Base-by-base conservation (phyloP, 2,797 vertebrate genomes). In the Enteromius thamalakanensis region DNA sequence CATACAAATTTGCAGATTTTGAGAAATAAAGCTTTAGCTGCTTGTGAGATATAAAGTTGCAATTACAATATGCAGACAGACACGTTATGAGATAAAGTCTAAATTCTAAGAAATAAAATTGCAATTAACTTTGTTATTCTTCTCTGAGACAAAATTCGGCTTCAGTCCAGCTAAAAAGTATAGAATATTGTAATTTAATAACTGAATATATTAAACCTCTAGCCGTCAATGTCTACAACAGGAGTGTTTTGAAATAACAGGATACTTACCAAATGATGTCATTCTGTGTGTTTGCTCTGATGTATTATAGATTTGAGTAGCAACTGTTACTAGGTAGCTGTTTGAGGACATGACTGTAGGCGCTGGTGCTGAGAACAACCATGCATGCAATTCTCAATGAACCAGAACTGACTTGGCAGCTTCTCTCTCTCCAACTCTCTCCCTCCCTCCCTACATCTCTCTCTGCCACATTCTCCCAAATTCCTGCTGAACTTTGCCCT, bases 401-500 rank as follows among this genome's bases (percentile, higher is more conserved):
- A 85, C 64, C 60, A 26, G 51, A 68, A 49, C 79, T 71, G 68
- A 65, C 51, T 37, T 70, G 49, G 62, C 64, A 77, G 23, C 64
- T 80, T 81, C 58, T 64, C 45, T 79, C 23, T 64, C 26, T 23
- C 53, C 51, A 15, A 11, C 37, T 45, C 21, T 21, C 45, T 53
- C 79, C 23, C 71, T 42, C 42, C 82, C 83, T 87, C n/a, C 23
- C 62, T 76, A 26, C 11, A 42, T 37, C 53, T 76, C 53, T 76
- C 40, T 71, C 51, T 76, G 49, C 55, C 84, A 69, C 67, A 49
- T 53, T 87, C 82, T 85, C 11, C 42, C 72, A 82, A 83, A 84
- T 88, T 71, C 74, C 64, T 81, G 23, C 11, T 87, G 79, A 86
- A 77, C 81, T 85, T 85, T 89, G 77, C 80, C 84, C 70, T 87